Evolutionary conservation across 35 echinoderm and acorn worm species (phyloP), one percentile per base, ranked within the genome.

Genomic region (Heliocidaris tuberculata): DNA sequence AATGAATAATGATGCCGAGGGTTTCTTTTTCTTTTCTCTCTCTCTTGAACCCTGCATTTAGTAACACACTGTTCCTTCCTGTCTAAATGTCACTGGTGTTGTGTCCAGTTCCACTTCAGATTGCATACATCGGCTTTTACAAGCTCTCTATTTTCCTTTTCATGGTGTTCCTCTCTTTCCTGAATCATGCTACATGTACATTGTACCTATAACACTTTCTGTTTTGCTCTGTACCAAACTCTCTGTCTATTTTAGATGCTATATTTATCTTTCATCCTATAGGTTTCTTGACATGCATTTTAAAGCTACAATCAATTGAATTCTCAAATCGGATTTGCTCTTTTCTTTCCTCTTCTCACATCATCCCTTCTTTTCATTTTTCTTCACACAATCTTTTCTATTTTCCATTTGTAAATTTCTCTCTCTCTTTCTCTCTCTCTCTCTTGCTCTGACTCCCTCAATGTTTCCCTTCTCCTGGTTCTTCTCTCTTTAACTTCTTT

Each of bases 61-160:
- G 65, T 78, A n/a, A 78, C 65, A 78, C 27, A 24, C 21, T 78
- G 19, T 78, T 24, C 65, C 65, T 78, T 78, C 65, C 65, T 78
- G 65, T 78, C 27, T 78, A 78, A 78, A 78, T 78, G 65, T 78
- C 65, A 78, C 27, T n/a, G 65, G 65, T 78, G 65, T 78, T 78
- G 65, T 78, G 65, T 78, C 65, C 65, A 29, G 65, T 78, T 78
- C 21, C 65, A 24, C 65, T 78, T 78, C 65, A 78, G 65, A 78
- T 27, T 78, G 65, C 65, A 78, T 78, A 24, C 65, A 78, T 56
- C 11, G 52, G 52, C 52, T 56, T 15, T 56, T 11, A 15, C 52
- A 78, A 5, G 21, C 65, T 78, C 65, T 78, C 65, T 19, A 27
- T n/a, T 78, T 78, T 78, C 21, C 65, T 24, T 78, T 78, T 78